phyloP scores from a whole-genome alignment of 2,888 invertebrate genomes.

The Linnaemya vulpina region DNA sequence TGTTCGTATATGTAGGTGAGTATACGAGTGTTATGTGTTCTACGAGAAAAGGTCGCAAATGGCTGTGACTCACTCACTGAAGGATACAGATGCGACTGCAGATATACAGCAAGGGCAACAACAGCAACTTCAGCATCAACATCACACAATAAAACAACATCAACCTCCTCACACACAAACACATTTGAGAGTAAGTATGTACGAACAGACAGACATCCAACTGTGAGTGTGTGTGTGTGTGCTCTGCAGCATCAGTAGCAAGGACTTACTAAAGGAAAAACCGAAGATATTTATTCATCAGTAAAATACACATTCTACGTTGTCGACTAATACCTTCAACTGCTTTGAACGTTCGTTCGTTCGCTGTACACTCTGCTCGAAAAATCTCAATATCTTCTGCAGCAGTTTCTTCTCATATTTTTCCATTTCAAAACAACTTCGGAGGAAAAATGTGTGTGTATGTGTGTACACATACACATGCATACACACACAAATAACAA shows the following conservation, averaged over 20 bases:
- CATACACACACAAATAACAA: no score
- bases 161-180: conserved; percentile 30
- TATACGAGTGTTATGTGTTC: conserved; percentile 8
- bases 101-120: conserved; percentile 66
- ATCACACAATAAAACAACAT: conserved; percentile 66
- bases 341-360: conserved; percentile 18
- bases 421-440: conserved; percentile 57
- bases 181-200: conserved; percentile 7
- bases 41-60: conserved; percentile 69
- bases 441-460: conserved; percentile 29
- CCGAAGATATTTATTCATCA: conserved; percentile 66
- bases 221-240: conserved; percentile 10
- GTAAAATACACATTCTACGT: conserved; percentile 59
- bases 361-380: conserved; percentile 33
- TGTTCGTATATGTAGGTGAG: neutral
- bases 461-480: neutral
- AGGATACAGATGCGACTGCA: conserved; percentile 72
- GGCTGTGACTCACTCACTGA: conserved; percentile 71
- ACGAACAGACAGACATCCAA: neutral
- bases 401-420: conserved; percentile 50
- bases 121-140: conserved; percentile 56
- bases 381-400: conserved; percentile 46
- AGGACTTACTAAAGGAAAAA: conserved; percentile 68
- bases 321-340: conserved; percentile 40
- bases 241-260: conserved; percentile 60